Evolutionary conservation across 2,888 invertebrate species (phyloP).

Genomic region (Chaetogeoica ovagalla): DNA sequence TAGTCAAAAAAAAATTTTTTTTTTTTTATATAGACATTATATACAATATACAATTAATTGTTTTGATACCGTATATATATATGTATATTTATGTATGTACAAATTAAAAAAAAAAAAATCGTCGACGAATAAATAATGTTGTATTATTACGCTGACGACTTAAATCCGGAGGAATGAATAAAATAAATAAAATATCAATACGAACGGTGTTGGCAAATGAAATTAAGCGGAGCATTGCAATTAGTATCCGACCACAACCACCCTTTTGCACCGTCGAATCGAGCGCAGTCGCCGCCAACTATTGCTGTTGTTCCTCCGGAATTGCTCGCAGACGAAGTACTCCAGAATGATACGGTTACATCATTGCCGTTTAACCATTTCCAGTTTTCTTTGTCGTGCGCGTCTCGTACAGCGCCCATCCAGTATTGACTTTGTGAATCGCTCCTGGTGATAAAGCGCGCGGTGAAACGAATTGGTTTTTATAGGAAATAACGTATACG

Average conservation of each 20-base stretch:
- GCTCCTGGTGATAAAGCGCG: conserved; percentile 64
- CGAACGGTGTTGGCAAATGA: conserved; percentile 92
- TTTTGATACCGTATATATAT: no score
- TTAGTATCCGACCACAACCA: conserved; percentile 95
- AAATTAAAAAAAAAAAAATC: no score
- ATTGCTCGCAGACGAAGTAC: conserved; percentile 71
- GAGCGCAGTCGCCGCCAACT: conserved; percentile 76
- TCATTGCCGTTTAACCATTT: conserved; percentile 88
- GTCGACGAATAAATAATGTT: no score
- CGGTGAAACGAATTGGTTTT: neutral
- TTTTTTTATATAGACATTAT: neutral
- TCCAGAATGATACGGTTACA: conserved; percentile 90
- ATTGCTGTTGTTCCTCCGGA: conserved; percentile 28
- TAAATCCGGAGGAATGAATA: neutral
- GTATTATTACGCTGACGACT: neutral
- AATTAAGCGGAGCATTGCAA: conserved; percentile 80
- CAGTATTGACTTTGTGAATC: conserved; percentile 91
- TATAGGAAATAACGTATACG: no score
- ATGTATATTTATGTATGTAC: no score
- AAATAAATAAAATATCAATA: conserved; percentile 57
- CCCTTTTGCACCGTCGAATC: conserved; percentile 89
- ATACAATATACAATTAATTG: no score
- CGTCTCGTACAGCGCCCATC: conserved; percentile 90
- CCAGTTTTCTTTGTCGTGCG: conserved; percentile 77
- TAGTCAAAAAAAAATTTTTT: no score